Evolutionary conservation across 2,113 vertebrate species (phyloP).

Genomic region (Macrotis lagotis): DNA sequence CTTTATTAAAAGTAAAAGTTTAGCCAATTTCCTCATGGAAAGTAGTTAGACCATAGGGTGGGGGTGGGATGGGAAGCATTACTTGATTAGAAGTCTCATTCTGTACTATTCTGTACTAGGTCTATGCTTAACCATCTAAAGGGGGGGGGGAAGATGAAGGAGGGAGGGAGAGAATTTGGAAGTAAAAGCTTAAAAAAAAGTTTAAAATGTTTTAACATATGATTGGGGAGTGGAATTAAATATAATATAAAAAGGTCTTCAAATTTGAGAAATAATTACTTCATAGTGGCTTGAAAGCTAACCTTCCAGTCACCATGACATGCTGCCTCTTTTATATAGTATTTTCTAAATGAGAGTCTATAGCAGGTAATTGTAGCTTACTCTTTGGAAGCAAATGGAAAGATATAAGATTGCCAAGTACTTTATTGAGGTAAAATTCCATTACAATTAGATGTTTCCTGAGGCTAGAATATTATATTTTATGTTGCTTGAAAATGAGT

Average conservation of each 20-base stretch:
- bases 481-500: background rate
- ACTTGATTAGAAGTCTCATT: background rate
- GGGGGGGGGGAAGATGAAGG: no score
- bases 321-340: background rate
- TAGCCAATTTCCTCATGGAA: background rate
- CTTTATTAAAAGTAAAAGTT: background rate
- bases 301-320: background rate
- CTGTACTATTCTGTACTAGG: background rate
- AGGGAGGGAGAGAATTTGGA: no score
- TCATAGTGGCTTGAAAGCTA: background rate
- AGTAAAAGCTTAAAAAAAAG: no score
- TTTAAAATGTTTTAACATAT: no score
- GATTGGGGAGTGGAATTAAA: no score
- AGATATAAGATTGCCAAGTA: background rate
- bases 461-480: background rate
- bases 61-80: background rate
- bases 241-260: background rate
- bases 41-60: background rate
- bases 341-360: conserved; percentile 8
- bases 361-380: background rate
- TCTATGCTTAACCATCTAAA: background rate
- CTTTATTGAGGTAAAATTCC: background rate
- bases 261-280: background rate
- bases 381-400: conserved; percentile 5
- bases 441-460: background rate